Percentiles rank a stretch among this genome's conserved stretches.
Conservation (phyloP, 2,888 invertebrate genomes). For the Hemicrepidius hirtus region DNA sequence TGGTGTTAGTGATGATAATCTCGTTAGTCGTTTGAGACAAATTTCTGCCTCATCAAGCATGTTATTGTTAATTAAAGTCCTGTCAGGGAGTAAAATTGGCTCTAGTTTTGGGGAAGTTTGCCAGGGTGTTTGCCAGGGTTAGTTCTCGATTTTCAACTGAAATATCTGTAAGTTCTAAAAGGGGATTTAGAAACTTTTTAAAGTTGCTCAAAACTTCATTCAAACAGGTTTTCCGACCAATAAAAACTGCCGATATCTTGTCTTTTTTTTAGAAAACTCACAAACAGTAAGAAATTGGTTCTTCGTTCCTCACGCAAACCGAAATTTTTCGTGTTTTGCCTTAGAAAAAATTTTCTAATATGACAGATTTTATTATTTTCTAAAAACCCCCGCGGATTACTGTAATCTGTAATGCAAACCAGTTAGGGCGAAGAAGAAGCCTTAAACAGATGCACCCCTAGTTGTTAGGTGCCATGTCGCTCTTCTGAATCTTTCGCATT, state of each 20-base stretch:
- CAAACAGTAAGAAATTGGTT: too few species aligned
- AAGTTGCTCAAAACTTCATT: too few species aligned
- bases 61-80: constrained; percentile 19
- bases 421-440: constrained; percentile 19
- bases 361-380: background rate
- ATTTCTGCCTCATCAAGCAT: constrained; percentile 18
- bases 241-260: too few species aligned
- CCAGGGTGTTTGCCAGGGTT: background rate
- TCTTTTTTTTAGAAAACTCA: too few species aligned
- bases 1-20: constrained; percentile 12
- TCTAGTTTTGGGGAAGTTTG: constrained; percentile 8
- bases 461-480: constrained; percentile 47
- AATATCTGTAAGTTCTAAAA: background rate
- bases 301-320: too few species aligned
- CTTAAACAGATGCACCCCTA: constrained; percentile 50
- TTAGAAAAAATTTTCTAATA: too few species aligned
- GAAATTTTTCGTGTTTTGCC: too few species aligned
- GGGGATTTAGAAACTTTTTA: background rate
- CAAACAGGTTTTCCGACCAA: too few species aligned
- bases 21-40: constrained; percentile 5
- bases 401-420: background rate
- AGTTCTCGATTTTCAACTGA: background rate
- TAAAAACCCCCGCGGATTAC: too few species aligned
- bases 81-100: constrained; percentile 12
- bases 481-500: constrained; percentile 45